Evolutionary conservation across 2,113 vertebrate species (phyloP).

Genomic region (Tetrax tetrax): DNA sequence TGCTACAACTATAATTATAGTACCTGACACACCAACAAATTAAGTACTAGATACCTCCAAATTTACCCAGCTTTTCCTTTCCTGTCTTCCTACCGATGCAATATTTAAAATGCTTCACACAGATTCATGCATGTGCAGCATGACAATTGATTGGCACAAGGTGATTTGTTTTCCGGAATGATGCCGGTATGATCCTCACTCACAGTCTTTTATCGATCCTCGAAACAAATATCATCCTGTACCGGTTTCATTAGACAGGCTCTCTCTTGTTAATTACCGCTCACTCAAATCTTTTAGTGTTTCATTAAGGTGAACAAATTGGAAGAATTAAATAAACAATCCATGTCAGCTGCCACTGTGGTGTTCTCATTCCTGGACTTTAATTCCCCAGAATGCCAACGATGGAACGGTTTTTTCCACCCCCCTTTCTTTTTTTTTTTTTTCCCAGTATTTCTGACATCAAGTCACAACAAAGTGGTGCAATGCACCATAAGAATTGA

Average conservation of each 20-base stretch:
- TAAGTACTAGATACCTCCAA: conserved; percentile 3
- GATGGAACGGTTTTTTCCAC: background rate
- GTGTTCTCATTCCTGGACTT: background rate
- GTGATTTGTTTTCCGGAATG: conserved; percentile 80
- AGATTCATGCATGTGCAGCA: conserved; percentile 72
- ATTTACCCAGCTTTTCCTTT: background rate
- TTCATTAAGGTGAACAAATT: conserved; percentile 92
- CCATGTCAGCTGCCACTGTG: conserved; percentile 49
- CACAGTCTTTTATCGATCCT: conserved; percentile 83
- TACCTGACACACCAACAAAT: conserved; percentile 61
- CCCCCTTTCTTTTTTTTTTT: accelerated
- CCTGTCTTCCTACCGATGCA: background rate
- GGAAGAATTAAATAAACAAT: conserved; percentile 86
- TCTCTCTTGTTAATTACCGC: conserved; percentile 89
- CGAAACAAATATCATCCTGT: conserved; percentile 78
- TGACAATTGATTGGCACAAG: conserved; percentile 72
- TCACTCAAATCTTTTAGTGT: conserved; percentile 86
- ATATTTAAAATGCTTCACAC: conserved; percentile 49
- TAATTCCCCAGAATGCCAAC: conserved; percentile 52
- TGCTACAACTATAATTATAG: conserved; percentile 53
- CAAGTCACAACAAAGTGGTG: conserved; percentile 28
- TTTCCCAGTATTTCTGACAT: background rate
- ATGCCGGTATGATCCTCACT: conserved; percentile 74
- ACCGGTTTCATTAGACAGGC: conserved; percentile 83
- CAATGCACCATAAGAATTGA: conserved; percentile 37